Evolutionary conservation across 2,113 vertebrate species (phyloP), one percentile per base, ranked within the genome.

Genomic region (Trematocara variabile): DNA sequence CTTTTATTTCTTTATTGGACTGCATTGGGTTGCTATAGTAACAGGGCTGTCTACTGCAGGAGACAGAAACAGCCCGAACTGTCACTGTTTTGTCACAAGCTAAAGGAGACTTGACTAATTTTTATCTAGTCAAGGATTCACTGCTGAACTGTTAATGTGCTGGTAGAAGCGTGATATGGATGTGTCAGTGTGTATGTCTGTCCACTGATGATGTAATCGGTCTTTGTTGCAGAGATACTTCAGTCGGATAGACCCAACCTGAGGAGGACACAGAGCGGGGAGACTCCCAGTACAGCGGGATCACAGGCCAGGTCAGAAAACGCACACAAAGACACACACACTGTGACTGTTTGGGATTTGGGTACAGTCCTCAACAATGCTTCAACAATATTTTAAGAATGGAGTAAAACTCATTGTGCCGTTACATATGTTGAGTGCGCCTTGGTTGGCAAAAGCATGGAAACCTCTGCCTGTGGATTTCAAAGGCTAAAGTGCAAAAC

Each of bases 161-260:
- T 12, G 68, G 25, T 18, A 0, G 41, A 0, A 30, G 68, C 0
- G 4, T 18, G 68, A 18, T 30, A 28, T 75, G 25, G 5, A 73
- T 6, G 22, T 46, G 0, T 46, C 68, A 0, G 22, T 6, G 58
- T 63, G 58, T 20, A 12, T 34, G 53, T 70, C 54, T 48, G 25
- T 60, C 1, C 13, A 12, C 18, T 50, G 1, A 60, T 34, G 33
- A 30, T 13, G 20, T 58, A 8, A 53, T 60, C 5, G 28, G 33
- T 81, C 50, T 91, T 22, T 91, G 53, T 92, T 93, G 8, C 91
- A 97, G 96, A 96, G 91, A 88, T 91, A 12, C 89, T 95, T 56
- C 95, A 94, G 86, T 82, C 91, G 4, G 95, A 96, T 50, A 83
- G 93, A 89, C 89, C 92, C 54, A 94, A 89, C 85, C 92, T 96